Conservation (phyloP, 2,797 vertebrate species). For the Anisognathus igniventris region DNA sequence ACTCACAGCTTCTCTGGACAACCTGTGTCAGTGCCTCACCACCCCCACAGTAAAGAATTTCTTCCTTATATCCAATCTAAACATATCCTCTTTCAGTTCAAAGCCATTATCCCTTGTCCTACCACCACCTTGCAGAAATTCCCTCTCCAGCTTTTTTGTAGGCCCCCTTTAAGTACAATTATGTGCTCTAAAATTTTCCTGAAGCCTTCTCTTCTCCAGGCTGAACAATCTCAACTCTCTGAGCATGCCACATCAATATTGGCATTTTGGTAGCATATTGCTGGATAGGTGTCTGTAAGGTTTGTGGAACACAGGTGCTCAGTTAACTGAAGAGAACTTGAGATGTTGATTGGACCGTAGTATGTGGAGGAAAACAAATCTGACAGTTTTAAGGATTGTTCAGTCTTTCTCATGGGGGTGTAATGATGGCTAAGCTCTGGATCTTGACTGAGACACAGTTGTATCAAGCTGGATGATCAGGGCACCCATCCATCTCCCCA, state of each 20-base stretch:
- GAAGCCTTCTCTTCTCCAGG: not conserved
- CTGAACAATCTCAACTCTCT: not conserved
- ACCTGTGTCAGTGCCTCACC: not conserved
- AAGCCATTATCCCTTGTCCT: not conserved
- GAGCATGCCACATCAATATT: accelerated
- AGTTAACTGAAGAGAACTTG: not conserved
- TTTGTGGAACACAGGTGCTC: not conserved
- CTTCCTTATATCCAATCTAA: not conserved
- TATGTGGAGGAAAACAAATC: not conserved
- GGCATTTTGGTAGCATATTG: not conserved
- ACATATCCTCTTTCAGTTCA: not conserved
- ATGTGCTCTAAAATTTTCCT: not conserved
- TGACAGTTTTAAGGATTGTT: not conserved
- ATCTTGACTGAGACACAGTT: not conserved
- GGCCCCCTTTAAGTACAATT: not conserved
- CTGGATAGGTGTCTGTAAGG: not conserved
- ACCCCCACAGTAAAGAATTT: not conserved
- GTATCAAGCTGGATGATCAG: accelerated
- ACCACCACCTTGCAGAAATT: not conserved
- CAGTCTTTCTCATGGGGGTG: not conserved
- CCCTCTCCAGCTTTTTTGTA: not conserved
- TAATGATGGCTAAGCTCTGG: not conserved
- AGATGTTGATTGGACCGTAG: not conserved
- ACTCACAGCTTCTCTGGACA: not conserved
- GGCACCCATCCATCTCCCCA: not conserved